phyloP scores from a whole-genome alignment of 2,797 vertebrate genomes.

The Podarcis lilfordi region DNA sequence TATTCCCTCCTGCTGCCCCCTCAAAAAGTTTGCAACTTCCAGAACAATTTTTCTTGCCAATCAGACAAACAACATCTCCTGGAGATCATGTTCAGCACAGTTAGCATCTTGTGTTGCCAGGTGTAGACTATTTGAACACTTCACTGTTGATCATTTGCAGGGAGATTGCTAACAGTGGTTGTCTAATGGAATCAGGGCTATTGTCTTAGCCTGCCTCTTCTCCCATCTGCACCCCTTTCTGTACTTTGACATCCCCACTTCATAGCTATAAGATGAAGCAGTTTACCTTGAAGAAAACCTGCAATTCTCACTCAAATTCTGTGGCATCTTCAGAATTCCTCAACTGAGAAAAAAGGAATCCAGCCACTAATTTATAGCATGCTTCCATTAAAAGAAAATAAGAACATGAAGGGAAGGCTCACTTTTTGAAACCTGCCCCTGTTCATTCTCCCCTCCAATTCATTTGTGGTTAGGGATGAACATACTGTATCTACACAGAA shows the following conservation, averaged over 20 bases:
- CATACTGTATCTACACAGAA: not conserved
- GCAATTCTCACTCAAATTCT: not conserved
- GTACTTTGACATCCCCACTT: not conserved
- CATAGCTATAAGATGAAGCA: not conserved
- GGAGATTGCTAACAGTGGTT: not conserved
- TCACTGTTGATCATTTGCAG: not conserved
- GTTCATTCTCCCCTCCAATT: not conserved
- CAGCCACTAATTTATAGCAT: not conserved
- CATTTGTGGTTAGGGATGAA: no score
- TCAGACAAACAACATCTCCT: not conserved
- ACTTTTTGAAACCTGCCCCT: not conserved
- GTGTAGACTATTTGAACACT: not conserved
- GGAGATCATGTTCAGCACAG: not conserved
- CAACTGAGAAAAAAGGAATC: not conserved
- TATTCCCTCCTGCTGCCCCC: no score
- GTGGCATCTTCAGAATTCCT: not conserved
- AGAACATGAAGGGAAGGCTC: not conserved
- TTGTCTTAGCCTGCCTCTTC: not conserved
- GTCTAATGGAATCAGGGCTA: not conserved
- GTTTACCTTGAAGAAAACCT: not conserved
- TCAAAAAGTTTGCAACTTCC: not conserved
- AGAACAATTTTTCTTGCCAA: not conserved
- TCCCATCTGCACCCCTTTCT: not conserved
- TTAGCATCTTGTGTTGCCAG: not conserved
- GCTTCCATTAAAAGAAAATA: not conserved